These are phyloP conservation scores for Bhutanitis thaidina DNA, from an alignment of 2,888 invertebrate genomes.

Conservation along the genomic window DNA sequence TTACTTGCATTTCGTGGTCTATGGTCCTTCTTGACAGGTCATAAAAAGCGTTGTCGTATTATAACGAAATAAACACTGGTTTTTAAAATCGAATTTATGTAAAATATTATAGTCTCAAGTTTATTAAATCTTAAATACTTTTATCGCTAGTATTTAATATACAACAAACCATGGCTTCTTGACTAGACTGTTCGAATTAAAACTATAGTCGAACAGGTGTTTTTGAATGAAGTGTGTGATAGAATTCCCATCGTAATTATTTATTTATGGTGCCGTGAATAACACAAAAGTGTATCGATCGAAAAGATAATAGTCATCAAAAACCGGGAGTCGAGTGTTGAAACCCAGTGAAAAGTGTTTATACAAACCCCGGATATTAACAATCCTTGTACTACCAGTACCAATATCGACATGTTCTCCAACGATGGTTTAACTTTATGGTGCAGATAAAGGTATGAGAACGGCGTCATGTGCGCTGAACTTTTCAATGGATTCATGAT, in stretches of 20 bases:
- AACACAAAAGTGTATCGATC: conserved; percentile 74
- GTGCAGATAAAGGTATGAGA: conserved; percentile 37
- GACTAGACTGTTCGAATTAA: conserved; percentile 84
- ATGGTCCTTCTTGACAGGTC: conserved; percentile 72
- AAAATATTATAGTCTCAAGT: conserved; percentile 26
- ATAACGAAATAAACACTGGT: conserved; percentile 61
- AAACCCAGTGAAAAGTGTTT: conserved; percentile 24
- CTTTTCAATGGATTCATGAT: conserved; percentile 36
- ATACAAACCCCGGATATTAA: conserved; percentile 29
- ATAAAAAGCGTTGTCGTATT: conserved; percentile 71
- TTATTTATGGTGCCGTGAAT: conserved; percentile 71
- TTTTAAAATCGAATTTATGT: conserved; percentile 33
- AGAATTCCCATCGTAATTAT: conserved; percentile 73
- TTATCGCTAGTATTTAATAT: conserved; percentile 32
- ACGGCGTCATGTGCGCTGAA: conserved; percentile 31
- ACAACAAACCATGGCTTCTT: conserved; percentile 46
- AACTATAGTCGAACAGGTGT: conserved; percentile 87
- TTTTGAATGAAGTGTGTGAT: conserved; percentile 84
- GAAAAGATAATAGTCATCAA: conserved; percentile 23
- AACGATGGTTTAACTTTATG: conserved; percentile 22
- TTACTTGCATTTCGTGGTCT: conserved; percentile 56
- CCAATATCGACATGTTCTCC: conserved; percentile 29
- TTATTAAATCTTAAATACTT: conserved; percentile 23
- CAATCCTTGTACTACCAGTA: conserved; percentile 14
- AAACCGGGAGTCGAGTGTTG: conserved; percentile 17